phyloP scores from a whole-genome alignment of 2,888 invertebrate genomes.

The Eupeodes latifasciatus region DNA sequence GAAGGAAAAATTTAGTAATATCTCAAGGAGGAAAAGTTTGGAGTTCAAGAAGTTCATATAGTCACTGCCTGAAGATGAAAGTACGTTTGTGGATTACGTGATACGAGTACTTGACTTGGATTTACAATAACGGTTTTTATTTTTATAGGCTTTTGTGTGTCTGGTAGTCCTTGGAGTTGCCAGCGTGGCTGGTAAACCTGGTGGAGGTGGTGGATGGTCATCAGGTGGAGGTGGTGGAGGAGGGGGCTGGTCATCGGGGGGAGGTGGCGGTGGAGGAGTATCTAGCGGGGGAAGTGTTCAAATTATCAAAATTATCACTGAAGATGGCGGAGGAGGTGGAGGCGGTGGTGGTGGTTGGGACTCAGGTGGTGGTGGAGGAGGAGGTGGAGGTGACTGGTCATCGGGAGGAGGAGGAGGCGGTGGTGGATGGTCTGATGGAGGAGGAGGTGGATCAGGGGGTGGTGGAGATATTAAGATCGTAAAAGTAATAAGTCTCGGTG shows the following conservation, averaged over 20 bases:
- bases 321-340: slow-evolving; percentile 54
- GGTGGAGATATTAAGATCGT: slow-evolving; percentile 64
- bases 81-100: slow-evolving; percentile 63
- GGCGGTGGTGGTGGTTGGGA: slow-evolving; percentile 77
- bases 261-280: slow-evolving; percentile 68
- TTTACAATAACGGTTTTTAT: slow-evolving; percentile 42
- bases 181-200: slow-evolving; percentile 81
- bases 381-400: slow-evolving; percentile 76
- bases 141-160: slow-evolving; percentile 81
- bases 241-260: slow-evolving; percentile 65
- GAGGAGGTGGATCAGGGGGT: slow-evolving; percentile 56
- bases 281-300: slow-evolving; percentile 73
- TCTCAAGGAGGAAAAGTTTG: slow-evolving; percentile 41
- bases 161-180: slow-evolving; percentile 81
- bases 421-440: slow-evolving; percentile 26
- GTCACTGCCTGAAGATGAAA: slow-evolving; percentile 57
- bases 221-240: slow-evolving; percentile 64
- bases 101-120: not conserved
- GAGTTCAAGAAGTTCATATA: slow-evolving; percentile 36
- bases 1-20: slow-evolving; percentile 53
- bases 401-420: slow-evolving; percentile 44
- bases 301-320: slow-evolving; percentile 74
- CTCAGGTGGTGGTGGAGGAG: slow-evolving; percentile 78
- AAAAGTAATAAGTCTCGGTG: slow-evolving; percentile 72
- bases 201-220: slow-evolving; percentile 77